Evolutionary conservation across 1,140 invertebrate genomes (phyloP), one percentile per base, ranked within the genome.

Genomic region (Drepana arcuata): DNA sequence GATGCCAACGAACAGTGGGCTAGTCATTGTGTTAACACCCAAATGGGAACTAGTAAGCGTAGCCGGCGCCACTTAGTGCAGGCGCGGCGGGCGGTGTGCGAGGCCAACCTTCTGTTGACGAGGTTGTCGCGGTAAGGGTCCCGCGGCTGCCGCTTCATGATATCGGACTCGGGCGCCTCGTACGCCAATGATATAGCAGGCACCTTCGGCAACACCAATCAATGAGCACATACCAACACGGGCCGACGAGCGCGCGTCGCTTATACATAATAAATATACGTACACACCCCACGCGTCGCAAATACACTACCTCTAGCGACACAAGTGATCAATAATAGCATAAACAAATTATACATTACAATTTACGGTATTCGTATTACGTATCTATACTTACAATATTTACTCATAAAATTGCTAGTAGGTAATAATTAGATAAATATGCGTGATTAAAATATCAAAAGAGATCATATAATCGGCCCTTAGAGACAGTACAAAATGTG

Each of bases 141-240:
- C 86, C 95, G 90, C 59, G 95, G 95, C 87, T 93, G 91, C 74
- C 95, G 88, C 90, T 97, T 96, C 95, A 97, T 97, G 86, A 97
- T 97, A 90, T 97, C 95, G 74, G 91, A 93, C 88, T 97, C 95
- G 77, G 95, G 93, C 85, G 92, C 91, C 89, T 97, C 95, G 87
- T 97, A 97, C 86, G 95, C 95, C 88, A 96, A 88, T 82, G 95
- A 96, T 88, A 97, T 96, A 87, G 95, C 95, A 84, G 95, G 95
- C 87, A 95, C 92, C 93, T 94, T 85, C 61, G 68, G 73, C 77
- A 81, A 84, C 74, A 79, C 67, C 75, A 84, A 75, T 81, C 66
- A 81, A 73, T 58, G 68, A 54, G 59, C 55, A 10, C 4, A 4
- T 69, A 66, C 63, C 58, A 70, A 58, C 47, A 57, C 48, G 40